Conservation (phyloP, 1,140 invertebrate species). For the Drosophila mauritiana region DNA sequence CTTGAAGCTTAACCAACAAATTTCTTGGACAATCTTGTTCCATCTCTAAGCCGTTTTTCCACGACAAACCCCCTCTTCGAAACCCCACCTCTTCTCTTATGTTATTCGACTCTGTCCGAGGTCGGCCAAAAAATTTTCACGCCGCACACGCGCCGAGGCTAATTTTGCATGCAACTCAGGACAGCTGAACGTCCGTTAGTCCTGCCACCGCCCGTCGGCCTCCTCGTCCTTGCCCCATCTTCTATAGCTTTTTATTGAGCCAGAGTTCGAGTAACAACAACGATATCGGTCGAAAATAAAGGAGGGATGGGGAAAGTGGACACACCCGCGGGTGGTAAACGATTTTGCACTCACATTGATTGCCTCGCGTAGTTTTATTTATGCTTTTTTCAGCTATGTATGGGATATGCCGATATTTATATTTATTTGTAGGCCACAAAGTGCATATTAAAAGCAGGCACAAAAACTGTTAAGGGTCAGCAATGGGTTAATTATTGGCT, state of each 20-base stretch:
- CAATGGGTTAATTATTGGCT: constrained; percentile 69
- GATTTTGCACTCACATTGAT: constrained; percentile 81
- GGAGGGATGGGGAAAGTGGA: constrained; percentile 37
- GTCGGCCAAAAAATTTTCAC: constrained; percentile 72
- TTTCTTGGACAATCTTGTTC: not conserved
- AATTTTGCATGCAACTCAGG: constrained; percentile 81
- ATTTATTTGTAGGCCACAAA: constrained; percentile 78
- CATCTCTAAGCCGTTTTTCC: constrained; percentile 31
- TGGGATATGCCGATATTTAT: constrained; percentile 52
- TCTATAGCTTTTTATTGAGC: constrained; percentile 64
- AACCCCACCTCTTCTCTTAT: constrained; percentile 10
- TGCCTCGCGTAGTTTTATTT: constrained; percentile 80
- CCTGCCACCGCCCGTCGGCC: constrained; percentile 12
- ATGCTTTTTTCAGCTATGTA: constrained; percentile 63
- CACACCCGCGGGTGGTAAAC: constrained; percentile 76
- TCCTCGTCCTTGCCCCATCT: not conserved
- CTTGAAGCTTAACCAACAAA: not conserved
- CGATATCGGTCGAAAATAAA: constrained; percentile 3
- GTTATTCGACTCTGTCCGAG: constrained; percentile 44
- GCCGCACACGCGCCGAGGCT: constrained; percentile 73
- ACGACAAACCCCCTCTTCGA: not conserved
- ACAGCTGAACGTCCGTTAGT: constrained; percentile 62
- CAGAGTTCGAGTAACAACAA: constrained; percentile 37
- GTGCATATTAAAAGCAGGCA: constrained; percentile 65
- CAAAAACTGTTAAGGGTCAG: constrained; percentile 45